Evolutionary conservation across 2,113 vertebrate species (phyloP).

Genomic region (Sceloporus tristichus): DNA sequence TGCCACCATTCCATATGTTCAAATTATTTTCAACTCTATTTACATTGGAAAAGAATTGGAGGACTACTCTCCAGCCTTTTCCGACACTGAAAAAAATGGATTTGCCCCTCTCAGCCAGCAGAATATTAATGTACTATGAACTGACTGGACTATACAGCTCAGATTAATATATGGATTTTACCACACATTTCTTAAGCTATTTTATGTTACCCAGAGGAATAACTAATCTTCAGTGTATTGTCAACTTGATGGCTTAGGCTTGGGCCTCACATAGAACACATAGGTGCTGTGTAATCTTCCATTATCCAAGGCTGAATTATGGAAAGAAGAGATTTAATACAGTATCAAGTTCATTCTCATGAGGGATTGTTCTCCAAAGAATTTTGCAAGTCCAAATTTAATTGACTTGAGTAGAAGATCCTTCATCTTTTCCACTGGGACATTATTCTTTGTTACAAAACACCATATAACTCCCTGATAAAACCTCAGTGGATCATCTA

Average conservation of each 20-base stretch:
- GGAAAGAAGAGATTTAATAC: neutral
- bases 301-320: slow-evolving; percentile 14
- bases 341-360: neutral
- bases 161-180: neutral
- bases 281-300: neutral
- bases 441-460: neutral
- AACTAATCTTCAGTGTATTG: neutral
- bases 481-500: neutral
- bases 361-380: slow-evolving; percentile 1
- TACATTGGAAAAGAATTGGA: no score
- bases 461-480: neutral
- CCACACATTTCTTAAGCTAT: neutral
- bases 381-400: neutral
- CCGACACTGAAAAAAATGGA: neutral
- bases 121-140: neutral
- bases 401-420: neutral
- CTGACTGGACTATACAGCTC: neutral
- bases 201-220: neutral
- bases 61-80: no score
- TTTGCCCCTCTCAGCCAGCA: neutral
- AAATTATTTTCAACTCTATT: no score
- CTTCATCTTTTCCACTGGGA: neutral
- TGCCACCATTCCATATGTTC: no score
- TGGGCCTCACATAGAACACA: neutral
- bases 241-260: neutral